These are phyloP conservation scores for Peribatodes rhomboidaria DNA, from an alignment of 2,888 invertebrate species.

Conservation along the genomic window DNA sequence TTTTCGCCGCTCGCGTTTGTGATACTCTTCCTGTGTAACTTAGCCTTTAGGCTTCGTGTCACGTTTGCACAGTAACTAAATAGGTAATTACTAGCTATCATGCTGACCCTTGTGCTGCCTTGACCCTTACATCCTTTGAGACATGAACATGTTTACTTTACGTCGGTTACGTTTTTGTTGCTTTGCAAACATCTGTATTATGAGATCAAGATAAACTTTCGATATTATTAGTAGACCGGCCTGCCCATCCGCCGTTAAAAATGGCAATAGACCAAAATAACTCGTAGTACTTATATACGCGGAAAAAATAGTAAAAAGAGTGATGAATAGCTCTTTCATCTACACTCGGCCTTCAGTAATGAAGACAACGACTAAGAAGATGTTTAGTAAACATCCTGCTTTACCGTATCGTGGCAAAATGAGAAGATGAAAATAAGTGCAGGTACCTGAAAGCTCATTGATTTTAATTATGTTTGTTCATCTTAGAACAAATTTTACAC, in stretches of 20 bases:
- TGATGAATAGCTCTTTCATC: background rate
- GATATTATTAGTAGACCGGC: background rate
- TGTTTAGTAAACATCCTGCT: too few species aligned
- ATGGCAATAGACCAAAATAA: background rate
- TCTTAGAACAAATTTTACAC: too few species aligned
- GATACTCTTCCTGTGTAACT: too few species aligned
- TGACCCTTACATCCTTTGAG: conserved; percentile 1
- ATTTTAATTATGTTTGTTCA: too few species aligned
- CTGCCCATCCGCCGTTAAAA: background rate
- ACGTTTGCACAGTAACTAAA: background rate
- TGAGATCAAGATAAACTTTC: background rate
- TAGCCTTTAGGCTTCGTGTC: background rate
- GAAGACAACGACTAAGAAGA: background rate
- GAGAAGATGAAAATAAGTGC: background rate
- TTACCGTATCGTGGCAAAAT: background rate
- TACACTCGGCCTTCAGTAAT: background rate
- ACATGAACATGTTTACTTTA: background rate
- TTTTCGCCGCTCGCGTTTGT: too few species aligned
- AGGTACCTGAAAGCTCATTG: too few species aligned
- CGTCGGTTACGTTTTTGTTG: background rate
- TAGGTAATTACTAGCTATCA: conserved; percentile 2
- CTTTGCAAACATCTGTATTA: background rate
- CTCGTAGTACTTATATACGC: too few species aligned
- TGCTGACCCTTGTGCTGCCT: background rate
- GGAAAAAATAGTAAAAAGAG: background rate